A percentile compares a stretch with the other conserved stretches of the same genome.
Conservation (phyloP, 2,113 vertebrate genomes). For the Bombycilla garrulus region DNA sequence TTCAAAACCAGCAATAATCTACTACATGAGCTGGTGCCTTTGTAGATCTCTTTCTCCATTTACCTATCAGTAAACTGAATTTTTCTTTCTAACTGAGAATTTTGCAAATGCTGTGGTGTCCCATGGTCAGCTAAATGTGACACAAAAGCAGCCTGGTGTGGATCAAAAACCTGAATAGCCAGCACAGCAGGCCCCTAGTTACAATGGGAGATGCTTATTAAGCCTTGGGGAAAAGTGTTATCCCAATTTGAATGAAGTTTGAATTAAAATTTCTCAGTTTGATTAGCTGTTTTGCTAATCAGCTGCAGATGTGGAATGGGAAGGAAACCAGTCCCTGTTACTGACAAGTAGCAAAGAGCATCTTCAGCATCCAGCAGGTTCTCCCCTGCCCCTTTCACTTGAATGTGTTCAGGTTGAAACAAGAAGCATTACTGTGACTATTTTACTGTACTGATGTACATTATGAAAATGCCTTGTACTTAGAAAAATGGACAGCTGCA, state of each 20-base stretch:
- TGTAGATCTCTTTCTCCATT: not conserved
- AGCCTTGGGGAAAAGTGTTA: not conserved
- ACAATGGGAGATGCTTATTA: not conserved
- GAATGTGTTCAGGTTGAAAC: not conserved
- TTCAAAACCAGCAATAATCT: not conserved
- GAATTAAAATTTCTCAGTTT: slow-evolving; percentile 32
- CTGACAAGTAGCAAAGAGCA: not conserved
- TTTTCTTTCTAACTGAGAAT: not conserved
- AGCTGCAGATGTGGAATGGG: not conserved
- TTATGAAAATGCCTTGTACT: not conserved
- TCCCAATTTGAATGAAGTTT: slow-evolving; percentile 2
- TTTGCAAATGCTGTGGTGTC: not conserved
- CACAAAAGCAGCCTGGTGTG: not conserved
- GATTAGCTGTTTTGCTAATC: slow-evolving; percentile 38
- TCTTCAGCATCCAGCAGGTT: not conserved
- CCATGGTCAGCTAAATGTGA: not conserved
- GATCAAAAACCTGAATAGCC: not conserved
- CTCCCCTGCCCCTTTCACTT: not conserved
- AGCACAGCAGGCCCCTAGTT: not conserved
- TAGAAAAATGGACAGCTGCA: not conserved
- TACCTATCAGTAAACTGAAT: not conserved
- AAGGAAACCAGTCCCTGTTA: not conserved
- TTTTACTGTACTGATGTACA: not conserved
- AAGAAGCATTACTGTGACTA: not conserved
- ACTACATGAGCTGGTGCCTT: not conserved